These are phyloP conservation scores for Harmothoe impar DNA, from an alignment of 2,888 invertebrate genomes.

Conservation along the genomic window DNA sequence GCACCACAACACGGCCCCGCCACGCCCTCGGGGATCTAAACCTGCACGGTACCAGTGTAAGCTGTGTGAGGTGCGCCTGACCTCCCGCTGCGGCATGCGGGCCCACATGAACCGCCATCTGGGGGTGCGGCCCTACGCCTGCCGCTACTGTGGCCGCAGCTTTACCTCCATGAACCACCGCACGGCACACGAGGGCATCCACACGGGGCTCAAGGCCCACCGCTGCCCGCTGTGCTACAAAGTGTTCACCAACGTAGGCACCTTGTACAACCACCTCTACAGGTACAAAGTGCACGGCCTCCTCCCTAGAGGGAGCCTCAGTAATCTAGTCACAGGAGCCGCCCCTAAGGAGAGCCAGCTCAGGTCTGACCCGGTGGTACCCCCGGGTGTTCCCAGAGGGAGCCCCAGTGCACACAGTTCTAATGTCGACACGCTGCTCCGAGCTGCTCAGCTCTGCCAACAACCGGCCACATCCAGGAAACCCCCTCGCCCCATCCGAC, in stretches of 20 bases:
- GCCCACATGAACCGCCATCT: conserved; percentile 3
- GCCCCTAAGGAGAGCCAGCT: no score
- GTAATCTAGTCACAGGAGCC: no score
- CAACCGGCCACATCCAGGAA: neutral
- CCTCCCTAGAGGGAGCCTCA: neutral
- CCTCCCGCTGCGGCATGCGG: neutral
- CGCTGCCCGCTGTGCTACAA: conserved; percentile 22
- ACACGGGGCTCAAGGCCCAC: conserved; percentile 30
- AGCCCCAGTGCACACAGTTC: neutral
- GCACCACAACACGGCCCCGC: neutral
- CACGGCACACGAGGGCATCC: conserved; percentile 36
- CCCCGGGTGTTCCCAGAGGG: no score
- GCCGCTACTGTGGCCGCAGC: conserved; percentile 1
- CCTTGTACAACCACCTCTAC: conserved; percentile 49
- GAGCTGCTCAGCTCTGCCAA: conserved; percentile 12
- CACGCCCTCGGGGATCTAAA: neutral
- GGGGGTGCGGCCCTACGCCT: conserved; percentile 31
- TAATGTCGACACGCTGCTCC: neutral
- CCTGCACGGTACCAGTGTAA: neutral
- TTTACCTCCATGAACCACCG: conserved; percentile 35
- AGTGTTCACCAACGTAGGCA: conserved; percentile 17
- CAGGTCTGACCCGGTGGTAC: no score
- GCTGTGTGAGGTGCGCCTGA: conserved; percentile 18
- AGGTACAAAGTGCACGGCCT: neutral
- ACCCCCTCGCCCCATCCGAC: neutral